Conservation (phyloP, 2,888 invertebrate genomes). For the Tolmerus cingulatus region DNA sequence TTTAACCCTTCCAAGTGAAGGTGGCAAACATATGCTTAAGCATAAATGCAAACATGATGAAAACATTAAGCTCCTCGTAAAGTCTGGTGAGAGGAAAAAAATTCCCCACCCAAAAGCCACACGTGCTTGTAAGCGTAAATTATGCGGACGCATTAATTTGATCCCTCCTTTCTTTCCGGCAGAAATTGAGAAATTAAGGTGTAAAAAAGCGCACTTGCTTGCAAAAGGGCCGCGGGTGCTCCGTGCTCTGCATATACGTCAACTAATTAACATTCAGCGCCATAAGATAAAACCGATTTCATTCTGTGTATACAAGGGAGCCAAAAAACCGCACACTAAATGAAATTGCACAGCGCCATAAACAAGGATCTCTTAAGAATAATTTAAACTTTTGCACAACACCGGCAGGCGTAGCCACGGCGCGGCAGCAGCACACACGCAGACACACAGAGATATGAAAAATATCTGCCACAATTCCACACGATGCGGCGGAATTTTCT, state of each 20-base stretch:
- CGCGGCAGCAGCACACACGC: background rate
- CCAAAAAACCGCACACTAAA: slow-evolving; percentile 52
- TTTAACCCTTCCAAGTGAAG: background rate
- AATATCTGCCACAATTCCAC: background rate
- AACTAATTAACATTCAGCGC: slow-evolving; percentile 34
- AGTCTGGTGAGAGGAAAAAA: background rate
- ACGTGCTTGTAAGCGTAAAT: background rate
- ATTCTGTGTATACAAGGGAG: slow-evolving; percentile 33
- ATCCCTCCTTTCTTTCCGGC: background rate
- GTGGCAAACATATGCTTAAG: background rate
- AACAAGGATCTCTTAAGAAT: slow-evolving; percentile 64
- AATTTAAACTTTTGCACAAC: slow-evolving; percentile 59
- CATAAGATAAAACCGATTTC: slow-evolving; percentile 33
- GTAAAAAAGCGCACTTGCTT: slow-evolving; percentile 7
- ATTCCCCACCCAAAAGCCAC: background rate
- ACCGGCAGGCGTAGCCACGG: background rate
- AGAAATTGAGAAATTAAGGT: slow-evolving; percentile 27
- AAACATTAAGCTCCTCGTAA: background rate
- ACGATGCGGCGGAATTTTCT: background rate
- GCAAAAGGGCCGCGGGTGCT: background rate
- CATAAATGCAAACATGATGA: background rate
- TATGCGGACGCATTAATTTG: background rate
- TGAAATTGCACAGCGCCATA: slow-evolving; percentile 63
- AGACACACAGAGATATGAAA: background rate
- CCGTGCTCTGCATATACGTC: slow-evolving; percentile 15